These are phyloP conservation scores for Lagopus leucura DNA, from an alignment of 2,113 vertebrate genomes.

Conservation along the genomic window DNA sequence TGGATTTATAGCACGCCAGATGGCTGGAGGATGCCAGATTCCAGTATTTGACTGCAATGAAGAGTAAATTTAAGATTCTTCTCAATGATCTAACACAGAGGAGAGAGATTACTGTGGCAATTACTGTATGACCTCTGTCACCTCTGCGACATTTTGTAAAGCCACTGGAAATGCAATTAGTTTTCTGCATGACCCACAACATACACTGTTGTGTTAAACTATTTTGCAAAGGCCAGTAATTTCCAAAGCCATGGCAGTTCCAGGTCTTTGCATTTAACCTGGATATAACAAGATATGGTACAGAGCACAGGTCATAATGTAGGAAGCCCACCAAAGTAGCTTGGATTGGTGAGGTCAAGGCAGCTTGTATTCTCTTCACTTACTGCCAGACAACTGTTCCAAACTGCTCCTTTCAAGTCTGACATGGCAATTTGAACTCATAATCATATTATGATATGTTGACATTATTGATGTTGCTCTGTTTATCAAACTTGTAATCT, in stretches of 20 bases:
- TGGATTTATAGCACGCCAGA: slow-evolving; percentile 44
- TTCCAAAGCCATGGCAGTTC: not conserved
- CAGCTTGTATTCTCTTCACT: not conserved
- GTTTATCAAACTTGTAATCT: not conserved
- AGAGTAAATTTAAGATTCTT: slow-evolving; percentile 34
- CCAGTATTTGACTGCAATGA: slow-evolving; percentile 2
- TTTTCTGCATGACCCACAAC: slow-evolving; percentile 12
- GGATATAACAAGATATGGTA: not conserved
- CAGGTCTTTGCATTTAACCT: not conserved
- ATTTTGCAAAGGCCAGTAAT: not conserved
- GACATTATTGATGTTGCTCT: not conserved
- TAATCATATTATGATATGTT: fast-evolving
- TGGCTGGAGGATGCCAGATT: slow-evolving; percentile 26
- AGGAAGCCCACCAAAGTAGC: not conserved
- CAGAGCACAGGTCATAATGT: not conserved
- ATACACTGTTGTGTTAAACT: not conserved
- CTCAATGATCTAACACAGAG: not conserved
- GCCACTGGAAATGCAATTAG: slow-evolving; percentile 1
- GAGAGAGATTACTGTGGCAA: slow-evolving; percentile 26
- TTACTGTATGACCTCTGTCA: not conserved
- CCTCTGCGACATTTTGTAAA: not conserved
- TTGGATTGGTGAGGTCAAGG: not conserved
- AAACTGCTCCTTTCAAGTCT: not conserved
- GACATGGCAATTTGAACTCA: not conserved
- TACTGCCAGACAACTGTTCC: not conserved